Evolutionary conservation across 2,888 invertebrate species (phyloP).

Genomic region (Epirrhoe tristata): DNA sequence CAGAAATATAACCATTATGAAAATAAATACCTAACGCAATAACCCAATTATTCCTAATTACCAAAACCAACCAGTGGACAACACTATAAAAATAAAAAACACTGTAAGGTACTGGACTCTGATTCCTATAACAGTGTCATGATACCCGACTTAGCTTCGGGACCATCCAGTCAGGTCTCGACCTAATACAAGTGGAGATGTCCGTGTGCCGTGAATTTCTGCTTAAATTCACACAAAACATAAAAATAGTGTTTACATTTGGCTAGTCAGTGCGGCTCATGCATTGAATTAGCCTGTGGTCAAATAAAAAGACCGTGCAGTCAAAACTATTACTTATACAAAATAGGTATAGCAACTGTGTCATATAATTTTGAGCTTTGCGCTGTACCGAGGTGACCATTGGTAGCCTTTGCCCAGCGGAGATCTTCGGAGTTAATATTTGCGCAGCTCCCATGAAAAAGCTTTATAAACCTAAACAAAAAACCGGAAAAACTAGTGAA

Average conservation of each 20-base stretch:
- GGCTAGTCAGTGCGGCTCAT: neutral
- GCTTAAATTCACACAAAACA: neutral
- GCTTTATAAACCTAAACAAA: neutral
- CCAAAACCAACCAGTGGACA: neutral
- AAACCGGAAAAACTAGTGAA: neutral
- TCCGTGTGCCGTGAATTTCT: neutral
- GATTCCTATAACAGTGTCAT: slow-evolving; percentile 10
- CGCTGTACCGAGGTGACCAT: too few species aligned
- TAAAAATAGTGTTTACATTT: neutral
- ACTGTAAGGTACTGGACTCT: slow-evolving; percentile 24
- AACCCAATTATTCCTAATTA: neutral
- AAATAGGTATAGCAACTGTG: too few species aligned
- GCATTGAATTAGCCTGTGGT: neutral
- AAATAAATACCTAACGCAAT: slow-evolving; percentile 5
- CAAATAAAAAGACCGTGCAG: neutral
- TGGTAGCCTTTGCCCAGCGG: too few species aligned
- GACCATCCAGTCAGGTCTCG: slow-evolving; percentile 10
- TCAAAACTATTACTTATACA: neutral
- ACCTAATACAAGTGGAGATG: slow-evolving; percentile 5
- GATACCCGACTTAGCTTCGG: neutral
- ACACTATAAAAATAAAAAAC: neutral
- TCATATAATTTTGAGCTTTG: too few species aligned
- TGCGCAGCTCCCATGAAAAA: neutral
- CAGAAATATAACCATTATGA: neutral
- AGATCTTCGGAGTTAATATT: neutral